Base-by-base conservation (phyloP, 1,140 invertebrate species). In the Tyrophagus putrescentiae region DNA sequence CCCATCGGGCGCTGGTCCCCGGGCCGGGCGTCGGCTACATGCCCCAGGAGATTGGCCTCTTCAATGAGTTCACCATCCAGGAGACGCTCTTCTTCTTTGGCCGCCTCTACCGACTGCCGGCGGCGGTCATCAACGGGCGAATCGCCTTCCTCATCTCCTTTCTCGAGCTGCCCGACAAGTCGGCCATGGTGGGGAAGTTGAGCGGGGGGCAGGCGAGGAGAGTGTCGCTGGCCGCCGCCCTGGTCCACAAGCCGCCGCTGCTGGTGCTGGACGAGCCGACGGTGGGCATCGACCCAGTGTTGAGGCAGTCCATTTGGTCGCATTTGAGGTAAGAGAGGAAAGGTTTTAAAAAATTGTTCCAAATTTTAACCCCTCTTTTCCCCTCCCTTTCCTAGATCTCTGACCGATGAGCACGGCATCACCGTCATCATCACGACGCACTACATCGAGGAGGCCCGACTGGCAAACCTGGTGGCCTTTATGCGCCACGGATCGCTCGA, bases 61-160 rank as follows among this genome's bases (percentile, higher is more conserved):
- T 50, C 23, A n/a, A 50, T 16, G 39, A 60, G 72, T 92, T 97
- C 72, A 87, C 88, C 0, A 95, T 96, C 63, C 79, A 80, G 59
- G 92, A 97, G 70, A 95, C 90, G 0, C 84, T 96, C 80, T 81
- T 85, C 76, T 96, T 93, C 70, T 96, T 95, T 71, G 91, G 91
- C 18, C 87, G 87, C 79, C 85, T 96, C 66, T 89, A 91, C 69
- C 84, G 87, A 57, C 91, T 96, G 87, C 76, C 50, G n/a, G 23
- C 13, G 2, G 45, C 44, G 0, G 13, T 25, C 4, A 54, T 68
- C 21, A 23, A 63, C 2, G 81, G 86, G 61, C 79, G 88, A 65
- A 79, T 88, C 61, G 79, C 83, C 60, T 96, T 95, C 73, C 76
- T 97, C 2, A 71, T 95, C 1, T 83, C 87, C 68, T 92, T 96